Percentiles rank a stretch among this genome's conserved stretches.
phyloP scores from a whole-genome alignment of 2,113 vertebrate genomes.

The Anhinga anhinga region DNA sequence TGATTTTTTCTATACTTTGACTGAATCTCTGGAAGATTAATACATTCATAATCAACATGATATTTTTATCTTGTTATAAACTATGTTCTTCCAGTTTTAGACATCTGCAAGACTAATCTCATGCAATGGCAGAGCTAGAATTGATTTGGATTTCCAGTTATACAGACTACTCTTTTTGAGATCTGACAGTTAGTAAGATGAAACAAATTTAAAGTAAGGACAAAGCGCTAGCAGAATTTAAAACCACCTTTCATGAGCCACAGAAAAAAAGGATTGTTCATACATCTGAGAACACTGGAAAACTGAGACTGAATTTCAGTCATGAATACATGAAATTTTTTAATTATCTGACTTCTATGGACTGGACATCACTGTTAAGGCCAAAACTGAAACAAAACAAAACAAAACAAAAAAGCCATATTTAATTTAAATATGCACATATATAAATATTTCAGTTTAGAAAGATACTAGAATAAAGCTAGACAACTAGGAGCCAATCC shows the following conservation, averaged over 20 bases:
- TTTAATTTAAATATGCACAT: not conserved
- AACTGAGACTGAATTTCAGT: not conserved
- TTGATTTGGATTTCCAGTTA: not conserved
- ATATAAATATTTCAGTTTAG: not conserved
- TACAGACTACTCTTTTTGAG: not conserved
- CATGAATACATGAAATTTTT: not conserved
- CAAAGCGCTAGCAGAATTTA: not conserved
- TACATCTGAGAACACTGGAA: not conserved
- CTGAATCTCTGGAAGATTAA: not conserved
- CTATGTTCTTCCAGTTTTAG: not conserved
- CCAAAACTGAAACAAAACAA: not conserved
- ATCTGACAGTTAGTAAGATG: not conserved
- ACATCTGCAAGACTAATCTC: not conserved
- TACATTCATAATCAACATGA: not conserved
- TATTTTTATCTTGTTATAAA: not conserved
- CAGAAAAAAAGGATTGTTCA: not conserved
- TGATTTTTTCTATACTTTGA: not conserved
- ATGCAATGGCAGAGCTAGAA: not conserved
- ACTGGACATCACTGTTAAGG: not conserved
- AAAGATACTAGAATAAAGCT: not conserved
- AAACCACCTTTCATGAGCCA: not conserved
- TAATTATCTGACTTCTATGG: not conserved
- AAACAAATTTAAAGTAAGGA: not conserved
- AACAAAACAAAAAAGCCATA: not conserved
- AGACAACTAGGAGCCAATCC: not conserved